phyloP scores from a whole-genome alignment of 2,888 invertebrate genomes.

The Leucozona laternaria region DNA sequence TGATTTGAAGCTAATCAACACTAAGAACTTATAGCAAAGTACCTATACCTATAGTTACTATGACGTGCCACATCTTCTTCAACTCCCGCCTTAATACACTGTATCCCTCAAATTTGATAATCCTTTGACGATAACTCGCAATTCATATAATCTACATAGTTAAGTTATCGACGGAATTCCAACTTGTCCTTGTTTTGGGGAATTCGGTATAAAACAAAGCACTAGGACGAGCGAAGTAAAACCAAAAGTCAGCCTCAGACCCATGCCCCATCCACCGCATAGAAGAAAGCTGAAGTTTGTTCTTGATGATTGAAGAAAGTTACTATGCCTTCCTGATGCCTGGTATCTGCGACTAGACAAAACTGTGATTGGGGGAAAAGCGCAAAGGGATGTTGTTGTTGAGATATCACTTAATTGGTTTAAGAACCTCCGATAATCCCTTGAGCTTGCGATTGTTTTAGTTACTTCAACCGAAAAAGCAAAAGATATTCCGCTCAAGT shows the following conservation, averaged over 20 bases:
- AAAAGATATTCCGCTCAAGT: constrained; percentile 40
- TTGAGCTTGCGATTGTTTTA: constrained; percentile 66
- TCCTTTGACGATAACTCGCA: neutral
- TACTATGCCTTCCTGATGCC: constrained; percentile 7
- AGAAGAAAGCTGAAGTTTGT: neutral
- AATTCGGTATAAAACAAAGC: neutral
- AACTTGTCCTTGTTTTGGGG: neutral
- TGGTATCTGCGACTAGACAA: neutral
- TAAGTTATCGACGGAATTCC: constrained; percentile 13
- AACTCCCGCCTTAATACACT: neutral
- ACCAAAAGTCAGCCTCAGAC: neutral
- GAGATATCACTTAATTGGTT: constrained; percentile 38
- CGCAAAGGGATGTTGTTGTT: constrained; percentile 42
- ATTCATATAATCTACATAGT: neutral
- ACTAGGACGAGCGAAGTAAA: neutral
- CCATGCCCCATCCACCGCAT: neutral
- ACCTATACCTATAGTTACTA: neutral
- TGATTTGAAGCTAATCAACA: neutral
- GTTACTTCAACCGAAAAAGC: constrained; percentile 57
- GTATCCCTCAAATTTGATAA: constrained; percentile 16
- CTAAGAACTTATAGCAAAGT: neutral
- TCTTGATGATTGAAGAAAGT: constrained; percentile 1
- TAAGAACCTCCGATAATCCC: constrained; percentile 51
- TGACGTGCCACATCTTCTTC: neutral
- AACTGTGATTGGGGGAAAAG: constrained; percentile 4